phyloP scores from a whole-genome alignment of 2,888 invertebrate species.

The Cataglyphis livida region DNA sequence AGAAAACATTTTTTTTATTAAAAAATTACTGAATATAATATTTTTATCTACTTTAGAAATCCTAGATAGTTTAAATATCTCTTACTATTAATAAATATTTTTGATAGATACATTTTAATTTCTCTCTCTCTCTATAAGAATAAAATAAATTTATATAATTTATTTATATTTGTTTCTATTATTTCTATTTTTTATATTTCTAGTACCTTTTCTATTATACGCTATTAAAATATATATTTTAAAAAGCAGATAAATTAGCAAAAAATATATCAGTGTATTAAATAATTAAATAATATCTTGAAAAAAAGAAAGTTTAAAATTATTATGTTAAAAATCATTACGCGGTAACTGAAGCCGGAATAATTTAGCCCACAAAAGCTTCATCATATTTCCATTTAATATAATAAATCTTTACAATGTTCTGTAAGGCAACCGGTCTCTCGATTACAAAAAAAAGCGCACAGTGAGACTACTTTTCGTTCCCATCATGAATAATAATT shows the following conservation, averaged over 20 bases:
- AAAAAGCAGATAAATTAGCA: neutral
- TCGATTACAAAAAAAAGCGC: neutral
- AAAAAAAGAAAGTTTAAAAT: neutral
- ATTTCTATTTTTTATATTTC: neutral
- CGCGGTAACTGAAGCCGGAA: neutral
- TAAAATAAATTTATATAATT: neutral
- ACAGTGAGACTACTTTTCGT: neutral
- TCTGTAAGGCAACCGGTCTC: neutral
- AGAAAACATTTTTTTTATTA: neutral
- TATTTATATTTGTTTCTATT: neutral
- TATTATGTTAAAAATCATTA: conserved; percentile 5
- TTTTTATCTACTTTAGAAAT: neutral
- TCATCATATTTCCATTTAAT: neutral
- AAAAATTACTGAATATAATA: neutral
- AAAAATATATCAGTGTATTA: neutral
- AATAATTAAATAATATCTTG: conserved; percentile 14
- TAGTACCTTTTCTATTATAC: neutral
- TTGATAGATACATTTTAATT: conserved; percentile 10
- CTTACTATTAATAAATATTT: neutral
- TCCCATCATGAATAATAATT: conserved; percentile 35
- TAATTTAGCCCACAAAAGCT: conserved; percentile 17
- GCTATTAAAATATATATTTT: neutral
- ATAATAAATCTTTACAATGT: conserved; percentile 25
- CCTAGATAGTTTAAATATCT: neutral
- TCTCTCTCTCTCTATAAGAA: neutral